These are phyloP conservation scores for Platerodrilus igneus DNA, from an alignment of 2,888 invertebrate species.

Conservation along the genomic window DNA sequence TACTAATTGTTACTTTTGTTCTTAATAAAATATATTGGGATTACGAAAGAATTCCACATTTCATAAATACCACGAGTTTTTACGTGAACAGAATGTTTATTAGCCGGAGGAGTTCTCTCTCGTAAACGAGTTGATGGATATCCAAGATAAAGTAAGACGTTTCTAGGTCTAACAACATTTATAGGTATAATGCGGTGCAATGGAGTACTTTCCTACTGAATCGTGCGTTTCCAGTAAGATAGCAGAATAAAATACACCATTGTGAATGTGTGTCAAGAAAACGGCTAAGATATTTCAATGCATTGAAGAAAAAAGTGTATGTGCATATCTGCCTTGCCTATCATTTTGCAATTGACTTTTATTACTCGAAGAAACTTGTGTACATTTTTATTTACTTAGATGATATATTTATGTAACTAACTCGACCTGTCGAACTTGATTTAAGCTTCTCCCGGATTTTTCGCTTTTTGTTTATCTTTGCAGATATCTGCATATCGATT, in stretches of 20 bases:
- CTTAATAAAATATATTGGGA: no score
- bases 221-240: constrained; percentile 27
- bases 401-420: no score
- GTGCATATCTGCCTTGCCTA: constrained; percentile 19
- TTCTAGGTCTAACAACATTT: constrained; percentile 25
- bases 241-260: constrained; percentile 22
- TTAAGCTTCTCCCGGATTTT: no score
- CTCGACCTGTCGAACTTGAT: no score
- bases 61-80: no score
- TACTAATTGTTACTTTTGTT: no score
- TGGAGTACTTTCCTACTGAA: constrained; percentile 22
- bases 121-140: constrained; percentile 20
- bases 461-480: no score
- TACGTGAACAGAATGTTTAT: no score
- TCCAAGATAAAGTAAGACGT: constrained; percentile 24
- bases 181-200: constrained; percentile 15
- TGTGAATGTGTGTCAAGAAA: constrained; percentile 28
- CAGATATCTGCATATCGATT: no score
- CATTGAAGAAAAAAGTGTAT: constrained; percentile 12
- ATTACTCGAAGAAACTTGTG: constrained; percentile 12
- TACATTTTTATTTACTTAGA: constrained; percentile 15
- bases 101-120: constrained; percentile 19
- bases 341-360: constrained; percentile 21
- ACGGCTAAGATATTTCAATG: constrained; percentile 19
- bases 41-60: no score